Evolutionary conservation across 2,113 vertebrate genomes (phyloP), one percentile per base, ranked within the genome.

Genomic region (Paramisgurnus dabryanus): DNA sequence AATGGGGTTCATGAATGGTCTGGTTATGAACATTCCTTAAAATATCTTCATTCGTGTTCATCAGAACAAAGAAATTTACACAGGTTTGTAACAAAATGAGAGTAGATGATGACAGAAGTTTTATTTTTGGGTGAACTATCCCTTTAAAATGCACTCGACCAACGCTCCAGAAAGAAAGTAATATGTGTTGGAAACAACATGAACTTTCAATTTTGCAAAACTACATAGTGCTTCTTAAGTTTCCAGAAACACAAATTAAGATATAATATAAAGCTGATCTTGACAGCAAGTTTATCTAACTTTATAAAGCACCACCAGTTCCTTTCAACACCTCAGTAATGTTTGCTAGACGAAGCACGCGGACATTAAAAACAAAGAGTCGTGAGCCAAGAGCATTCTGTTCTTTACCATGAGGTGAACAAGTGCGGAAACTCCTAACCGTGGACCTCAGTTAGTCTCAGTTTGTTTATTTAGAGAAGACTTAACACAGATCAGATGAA

Each of bases 361-460:
- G n/a, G 66, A 76, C n/a, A 63, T 50, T 10, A 71, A 39, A n/a
- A 47, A 7, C 34, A 64, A 11, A 17, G 13, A 47, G 66, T 41
- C 43, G 57, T 7, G 43, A 71, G 82, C 55, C 67, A 80, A 64
- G 43, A 64, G 58, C 72, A 63, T 43, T 4, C 8, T 63, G 72
- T 49, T 47, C 72, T 75, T 73, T 60, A 60, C 0, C 70, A 73
- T 3, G 1, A 58, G 41, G 22, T 66, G 67, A 34, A 15, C 22
- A 61, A 49, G 79, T 43, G 27, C 65, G 69, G 55, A 80, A 67
- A 64, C 60, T 71, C 27, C 68, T 45, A 34, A 63, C 73, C 73
- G 61, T 11, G 43, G 27, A 83, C 11, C 40, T 34, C 43, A 45
- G 27, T 43, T 72, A 67, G 60, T 13, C 49, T 63, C 77, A 80